Base-by-base conservation (phyloP, 2,888 invertebrate species). In the Nycteola revayana region DNA sequence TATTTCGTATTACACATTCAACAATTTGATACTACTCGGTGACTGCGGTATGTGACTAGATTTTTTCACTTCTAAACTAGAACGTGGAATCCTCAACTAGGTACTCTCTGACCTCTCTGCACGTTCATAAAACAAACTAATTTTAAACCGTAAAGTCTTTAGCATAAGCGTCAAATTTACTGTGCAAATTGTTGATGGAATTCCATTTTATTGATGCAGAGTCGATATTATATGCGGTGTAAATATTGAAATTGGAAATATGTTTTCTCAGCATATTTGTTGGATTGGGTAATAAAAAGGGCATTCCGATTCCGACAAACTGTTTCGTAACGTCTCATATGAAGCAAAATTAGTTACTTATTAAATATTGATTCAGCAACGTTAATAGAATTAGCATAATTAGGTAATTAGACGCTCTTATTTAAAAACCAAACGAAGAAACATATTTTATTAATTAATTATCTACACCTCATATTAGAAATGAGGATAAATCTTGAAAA, bases 151-250 rank as follows among this genome's bases (percentile, higher is more conserved):
- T 43, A 37, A 25, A 7, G 2, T 9, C 10, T 25, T 6, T 1
- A 0, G 0, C 0, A 8, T 36, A 50, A 28, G 28, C 10, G 25
- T 24, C 22, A 40, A 10, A 32, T 43, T 28, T 8, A 21, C 10
- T 24, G 5, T 6, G 7, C 7, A 18, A 32, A 8, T 10, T 28
- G 21, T 30, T 44, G 30, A 51, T 48, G 39, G 28, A 42, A 33
- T 32, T 44, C 41, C 32, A 41, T 42, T 42, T 40, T 45, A 44
- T 35, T 41, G 26, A 41, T 39, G 23, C 14, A 14, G 14, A 14
- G 14, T 3, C 14, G 5, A 14, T 20, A 11, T 30, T 36, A 27
- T 20, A 36, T 26, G 31, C 22, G n/a, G 10, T 21, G 25, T 31
- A 31, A 36, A 38, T 36, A 33, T 28, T 31, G 41, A 41, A 14